Base-by-base conservation (phyloP, 2,888 invertebrate species). In the Anthoptus insignis region DNA sequence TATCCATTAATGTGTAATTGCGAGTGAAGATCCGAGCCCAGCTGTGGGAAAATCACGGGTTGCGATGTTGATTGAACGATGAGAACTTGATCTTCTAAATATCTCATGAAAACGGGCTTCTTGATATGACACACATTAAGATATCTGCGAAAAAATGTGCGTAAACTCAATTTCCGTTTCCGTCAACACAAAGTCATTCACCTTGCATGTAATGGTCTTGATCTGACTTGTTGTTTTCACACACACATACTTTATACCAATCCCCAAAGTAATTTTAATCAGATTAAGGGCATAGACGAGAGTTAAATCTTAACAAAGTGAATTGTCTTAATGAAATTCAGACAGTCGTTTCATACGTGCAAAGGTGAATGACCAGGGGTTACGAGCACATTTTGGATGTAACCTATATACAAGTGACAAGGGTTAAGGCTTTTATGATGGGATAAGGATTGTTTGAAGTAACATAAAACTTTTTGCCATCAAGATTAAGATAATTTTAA, bases 121-220 rank as follows among this genome's bases (percentile, higher is more conserved):
- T n/a, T n/a, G n/a, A n/a, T n/a, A n/a, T n/a, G n/a, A n/a, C n/a
- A n/a, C 5, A 5, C 3, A 27, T n/a, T n/a, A n/a, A n/a, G 39
- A 42, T 16, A 42, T 19, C 9, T 42, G 19, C 19, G 42, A 42
- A 19, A 39, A 42, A 42, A 42, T 42, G 11, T 9, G 42, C 19
- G 16, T 21, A 1, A 42, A 42, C 42, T 42, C 19, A 42, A 42
- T 42, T 42, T 42, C 19, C 42, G 42, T 19, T 42, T 42, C 16
- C 19, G 7, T 39, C 2, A 39, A 16, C 13, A 21, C 8, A 11
- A 21, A 19, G 52, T 9, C 60, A 39, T 53, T 32, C 32, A 16
- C 52, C 59, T 52, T 39, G 24, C 22, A 39, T 39, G 39, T 59
- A 27, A 27, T 3, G 7, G 7, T 27, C 27, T 27, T 39, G 59